Conservation (phyloP, 2,113 vertebrate genomes). For the Zonotrichia leucophrys region DNA sequence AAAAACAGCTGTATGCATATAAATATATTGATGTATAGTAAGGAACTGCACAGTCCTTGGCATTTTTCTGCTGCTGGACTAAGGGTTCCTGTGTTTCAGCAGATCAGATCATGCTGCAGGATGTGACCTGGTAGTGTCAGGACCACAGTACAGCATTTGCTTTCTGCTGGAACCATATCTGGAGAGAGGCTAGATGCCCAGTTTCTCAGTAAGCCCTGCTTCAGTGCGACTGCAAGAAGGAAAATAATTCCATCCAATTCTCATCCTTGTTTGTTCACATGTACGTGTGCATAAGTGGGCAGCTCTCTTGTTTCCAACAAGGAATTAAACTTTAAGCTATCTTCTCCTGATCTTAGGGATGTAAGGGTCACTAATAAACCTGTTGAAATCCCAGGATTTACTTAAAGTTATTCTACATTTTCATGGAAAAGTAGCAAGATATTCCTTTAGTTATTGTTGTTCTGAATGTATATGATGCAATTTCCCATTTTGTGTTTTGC, state of each 20-base stretch:
- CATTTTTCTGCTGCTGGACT: background rate
- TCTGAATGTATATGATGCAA: background rate
- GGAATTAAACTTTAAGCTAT: background rate
- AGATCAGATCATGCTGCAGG: background rate
- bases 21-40: background rate
- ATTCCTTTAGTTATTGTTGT: background rate
- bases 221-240: background rate
- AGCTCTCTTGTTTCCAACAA: background rate
- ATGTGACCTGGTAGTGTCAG: background rate
- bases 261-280: background rate
- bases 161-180: background rate
- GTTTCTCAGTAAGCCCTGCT: background rate
- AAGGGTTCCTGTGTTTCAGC: background rate
- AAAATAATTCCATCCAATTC: too few relatives aligned
- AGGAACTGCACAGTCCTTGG: background rate
- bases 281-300: accelerated
- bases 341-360: background rate
- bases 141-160: background rate
- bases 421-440: background rate
- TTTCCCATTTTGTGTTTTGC: background rate
- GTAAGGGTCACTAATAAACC: background rate
- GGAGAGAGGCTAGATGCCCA: background rate
- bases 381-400: background rate
- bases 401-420: background rate
- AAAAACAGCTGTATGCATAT: background rate